phyloP scores from a whole-genome alignment of 2,113 vertebrate species.

The Macquaria ambigua region DNA sequence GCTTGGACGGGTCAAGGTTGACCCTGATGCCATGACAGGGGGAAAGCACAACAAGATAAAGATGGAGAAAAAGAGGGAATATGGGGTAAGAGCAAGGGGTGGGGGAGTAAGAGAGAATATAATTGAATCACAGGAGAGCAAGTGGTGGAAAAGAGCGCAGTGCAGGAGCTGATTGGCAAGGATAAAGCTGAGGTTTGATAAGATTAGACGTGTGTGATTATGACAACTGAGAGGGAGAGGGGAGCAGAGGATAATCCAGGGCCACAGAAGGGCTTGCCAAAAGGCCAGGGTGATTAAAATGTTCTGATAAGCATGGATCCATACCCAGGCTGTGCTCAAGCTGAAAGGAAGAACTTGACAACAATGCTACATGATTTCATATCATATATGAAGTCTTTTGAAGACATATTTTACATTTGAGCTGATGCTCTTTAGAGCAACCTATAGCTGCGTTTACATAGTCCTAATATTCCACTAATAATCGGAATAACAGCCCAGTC shows the following conservation, averaged over 20 bases:
- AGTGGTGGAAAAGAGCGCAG: slow-evolving; percentile 74
- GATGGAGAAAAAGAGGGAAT: slow-evolving; percentile 64
- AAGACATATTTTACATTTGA: background rate
- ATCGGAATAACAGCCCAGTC: no score
- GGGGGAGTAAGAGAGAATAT: slow-evolving; percentile 63
- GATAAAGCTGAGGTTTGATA: slow-evolving; percentile 80
- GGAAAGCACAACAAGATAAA: slow-evolving; percentile 72
- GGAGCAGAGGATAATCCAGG: slow-evolving; percentile 73
- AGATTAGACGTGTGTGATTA: slow-evolving; percentile 83
- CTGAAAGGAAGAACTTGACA: slow-evolving; percentile 29
- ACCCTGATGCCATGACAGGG: slow-evolving; percentile 86
- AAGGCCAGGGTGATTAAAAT: slow-evolving; percentile 56
- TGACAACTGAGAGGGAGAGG: slow-evolving; percentile 66
- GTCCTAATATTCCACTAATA: no score
- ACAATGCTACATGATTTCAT: background rate
- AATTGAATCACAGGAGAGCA: slow-evolving; percentile 70
- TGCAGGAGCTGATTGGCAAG: slow-evolving; percentile 72
- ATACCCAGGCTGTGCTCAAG: slow-evolving; percentile 39
- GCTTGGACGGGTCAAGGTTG: slow-evolving; percentile 98
- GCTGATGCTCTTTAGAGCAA: background rate
- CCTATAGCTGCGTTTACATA: no score
- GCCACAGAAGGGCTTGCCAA: slow-evolving; percentile 60
- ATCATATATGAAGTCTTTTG: background rate
- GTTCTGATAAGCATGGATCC: slow-evolving; percentile 61
- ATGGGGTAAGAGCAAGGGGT: slow-evolving; percentile 41